Evolutionary conservation across 2,888 invertebrate genomes (phyloP).

Genomic region (Deroplatys truncata): DNA sequence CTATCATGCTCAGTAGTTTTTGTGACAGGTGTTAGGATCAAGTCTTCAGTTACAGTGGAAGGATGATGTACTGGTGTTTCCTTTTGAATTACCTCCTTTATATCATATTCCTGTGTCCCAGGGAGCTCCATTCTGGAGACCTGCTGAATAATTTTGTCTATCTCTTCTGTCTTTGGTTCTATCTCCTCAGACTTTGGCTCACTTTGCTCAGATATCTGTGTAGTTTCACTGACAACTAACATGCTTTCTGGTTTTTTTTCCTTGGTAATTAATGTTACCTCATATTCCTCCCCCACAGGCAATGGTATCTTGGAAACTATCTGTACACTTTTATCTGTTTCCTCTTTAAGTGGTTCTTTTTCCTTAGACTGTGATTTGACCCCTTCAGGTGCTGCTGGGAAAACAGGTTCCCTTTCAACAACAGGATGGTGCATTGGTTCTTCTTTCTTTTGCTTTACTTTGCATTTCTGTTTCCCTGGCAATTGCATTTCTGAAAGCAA

Average conservation of each 20-base stretch:
- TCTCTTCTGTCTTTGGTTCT: background rate
- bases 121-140: background rate
- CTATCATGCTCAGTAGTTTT: background rate
- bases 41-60: constrained; percentile 67
- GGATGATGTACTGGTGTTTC: constrained; percentile 68
- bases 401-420: constrained; percentile 36
- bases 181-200: background rate
- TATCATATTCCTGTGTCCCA: constrained; percentile 58
- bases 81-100: constrained; percentile 78
- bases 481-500: background rate
- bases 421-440: constrained; percentile 62
- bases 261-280: too few relatives aligned
- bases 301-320: too few relatives aligned
- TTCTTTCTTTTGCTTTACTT: constrained; percentile 76
- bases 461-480: constrained; percentile 54
- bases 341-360: too few relatives aligned
- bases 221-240: too few relatives aligned
- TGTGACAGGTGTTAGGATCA: constrained; percentile 35
- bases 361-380: background rate
- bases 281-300: too few relatives aligned
- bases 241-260: too few relatives aligned
- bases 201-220: background rate
- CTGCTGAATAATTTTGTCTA: background rate
- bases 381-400: constrained; percentile 10
- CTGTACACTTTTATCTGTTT: too few relatives aligned